phyloP scores from a whole-genome alignment of 2,888 invertebrate genomes.

The Caenorhabditis uteleia region DNA sequence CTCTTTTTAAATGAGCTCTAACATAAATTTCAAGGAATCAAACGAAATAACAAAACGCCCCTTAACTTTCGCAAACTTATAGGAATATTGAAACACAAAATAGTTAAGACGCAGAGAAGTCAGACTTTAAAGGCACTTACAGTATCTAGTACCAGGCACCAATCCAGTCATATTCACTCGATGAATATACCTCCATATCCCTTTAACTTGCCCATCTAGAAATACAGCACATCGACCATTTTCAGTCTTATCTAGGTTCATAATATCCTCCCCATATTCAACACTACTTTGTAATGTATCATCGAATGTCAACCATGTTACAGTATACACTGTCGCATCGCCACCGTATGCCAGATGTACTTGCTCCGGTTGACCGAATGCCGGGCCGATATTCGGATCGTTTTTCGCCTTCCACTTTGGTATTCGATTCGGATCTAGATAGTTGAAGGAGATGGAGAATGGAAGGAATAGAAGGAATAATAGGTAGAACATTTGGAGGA shows the following conservation, averaged over 20 bases:
- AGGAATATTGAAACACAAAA: no score
- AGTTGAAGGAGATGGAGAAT: neutral
- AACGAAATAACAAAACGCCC: slow-evolving; percentile 5
- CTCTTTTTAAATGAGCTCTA: no score
- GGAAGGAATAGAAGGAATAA: no score
- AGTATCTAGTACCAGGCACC: slow-evolving; percentile 54
- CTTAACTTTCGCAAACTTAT: no score
- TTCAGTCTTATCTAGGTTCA: slow-evolving; percentile 1
- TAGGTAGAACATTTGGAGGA: no score
- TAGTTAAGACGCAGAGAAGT: no score
- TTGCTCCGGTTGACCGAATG: slow-evolving; percentile 65
- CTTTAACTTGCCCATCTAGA: slow-evolving; percentile 49
- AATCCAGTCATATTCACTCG: slow-evolving; percentile 50
- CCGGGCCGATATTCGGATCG: slow-evolving; percentile 57
- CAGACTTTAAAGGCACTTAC: slow-evolving; percentile 38
- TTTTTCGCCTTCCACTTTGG: slow-evolving; percentile 40
- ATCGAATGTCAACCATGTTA: slow-evolving; percentile 67
- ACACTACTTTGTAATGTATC: slow-evolving; percentile 59
- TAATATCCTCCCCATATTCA: slow-evolving; percentile 55
- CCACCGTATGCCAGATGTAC: slow-evolving; percentile 64
- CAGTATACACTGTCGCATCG: slow-evolving; percentile 42
- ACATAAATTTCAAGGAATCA: no score
- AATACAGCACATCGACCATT: slow-evolving; percentile 47
- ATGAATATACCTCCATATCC: slow-evolving; percentile 58
- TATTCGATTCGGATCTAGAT: slow-evolving; percentile 27